Base-by-base conservation (phyloP, 2,113 vertebrate genomes). In the Callopanchax toddi region DNA sequence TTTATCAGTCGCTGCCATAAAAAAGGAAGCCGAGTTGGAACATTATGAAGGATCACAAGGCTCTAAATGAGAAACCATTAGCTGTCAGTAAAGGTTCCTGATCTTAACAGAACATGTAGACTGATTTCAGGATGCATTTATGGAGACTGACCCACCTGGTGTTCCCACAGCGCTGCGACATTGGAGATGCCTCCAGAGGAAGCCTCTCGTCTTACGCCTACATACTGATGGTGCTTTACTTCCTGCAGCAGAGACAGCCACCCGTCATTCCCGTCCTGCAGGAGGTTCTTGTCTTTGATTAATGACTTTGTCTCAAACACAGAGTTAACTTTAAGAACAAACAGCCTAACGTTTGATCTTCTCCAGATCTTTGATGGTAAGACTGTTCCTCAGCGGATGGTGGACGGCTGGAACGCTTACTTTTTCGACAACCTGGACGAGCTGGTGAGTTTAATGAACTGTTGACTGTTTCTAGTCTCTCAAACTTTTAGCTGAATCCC, bases 181-280 rank as follows among this genome's bases (percentile, higher is more conserved):
- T 99, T 34, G 97, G 97, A 1, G 97, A 99, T 52, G 97, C 97
- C 5, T 99, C 97, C 70, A 94, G 97, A 76, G 97, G 97, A 73
- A 99, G 97, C 75, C 93, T 99, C n/a, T 99, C 97, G 2, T 99
- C 97, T 0, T 99, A 99, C 43, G 97, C 97, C 16, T 99, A 99
- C 86, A 98, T 98, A 79, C 95, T 99, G 70, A 99, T 99, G 97
- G 97, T 99, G 86, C 92, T 99, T 64, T 99, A 99, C 90, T 99
- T 97, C 74, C 93, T 99, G 42, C 97, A 99, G 89, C 97, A 99
- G 90, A 94, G 96, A 80, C 93, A 96, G 63, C 96, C 97, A 34
- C 96, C 97, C 0, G 96, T 99, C 78, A 96, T 99, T 43, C 97
- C 97, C 17, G 95, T 99, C 77, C 92, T 99, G 46, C 97, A 99